phyloP scores from a whole-genome alignment of 92 coral and sea anemone genomes.

The Epizoanthus rinbou region DNA sequence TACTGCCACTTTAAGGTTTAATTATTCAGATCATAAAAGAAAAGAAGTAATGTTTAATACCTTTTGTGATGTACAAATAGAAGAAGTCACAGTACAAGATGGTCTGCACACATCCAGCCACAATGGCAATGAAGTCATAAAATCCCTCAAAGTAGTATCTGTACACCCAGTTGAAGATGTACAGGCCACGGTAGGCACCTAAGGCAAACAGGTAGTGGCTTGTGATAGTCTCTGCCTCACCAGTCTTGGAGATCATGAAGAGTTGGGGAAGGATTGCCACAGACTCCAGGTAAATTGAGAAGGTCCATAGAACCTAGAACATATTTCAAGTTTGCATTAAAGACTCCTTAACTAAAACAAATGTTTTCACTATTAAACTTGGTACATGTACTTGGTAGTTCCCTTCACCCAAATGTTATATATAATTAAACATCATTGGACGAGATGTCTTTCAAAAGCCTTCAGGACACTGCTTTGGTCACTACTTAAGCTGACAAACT shows the following conservation, averaged over 20 bases:
- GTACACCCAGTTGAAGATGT: conserved; percentile 97
- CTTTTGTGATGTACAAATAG: conserved; percentile 98
- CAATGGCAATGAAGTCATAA: conserved; percentile 99
- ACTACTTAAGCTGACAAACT: too few relatives aligned
- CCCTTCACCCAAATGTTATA: too few relatives aligned
- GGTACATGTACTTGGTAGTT: too few relatives aligned
- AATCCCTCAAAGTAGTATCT: conserved; percentile 97
- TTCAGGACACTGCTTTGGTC: too few relatives aligned
- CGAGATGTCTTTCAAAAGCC: too few relatives aligned
- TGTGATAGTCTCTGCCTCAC: conserved; percentile 97
- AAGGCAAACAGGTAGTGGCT: conserved; percentile 98
- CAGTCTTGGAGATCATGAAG: conserved; percentile 99
- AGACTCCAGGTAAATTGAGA: conserved; percentile 99
- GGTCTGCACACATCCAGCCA: conserved; percentile 99
- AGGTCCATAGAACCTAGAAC: conserved; percentile 93
- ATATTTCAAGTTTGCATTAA: neutral
- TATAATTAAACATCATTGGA: too few relatives aligned
- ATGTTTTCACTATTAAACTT: too few relatives aligned
- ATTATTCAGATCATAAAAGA: neutral
- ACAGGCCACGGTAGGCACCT: conserved; percentile 97
- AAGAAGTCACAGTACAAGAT: conserved; percentile 99
- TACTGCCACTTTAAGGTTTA: neutral
- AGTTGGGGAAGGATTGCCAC: conserved; percentile 98
- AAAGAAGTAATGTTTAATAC: conserved; percentile 39
- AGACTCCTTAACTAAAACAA: too few relatives aligned